Evolutionary conservation across 1,140 invertebrate species (phyloP).

Genomic region (Lepidurus packardi): DNA sequence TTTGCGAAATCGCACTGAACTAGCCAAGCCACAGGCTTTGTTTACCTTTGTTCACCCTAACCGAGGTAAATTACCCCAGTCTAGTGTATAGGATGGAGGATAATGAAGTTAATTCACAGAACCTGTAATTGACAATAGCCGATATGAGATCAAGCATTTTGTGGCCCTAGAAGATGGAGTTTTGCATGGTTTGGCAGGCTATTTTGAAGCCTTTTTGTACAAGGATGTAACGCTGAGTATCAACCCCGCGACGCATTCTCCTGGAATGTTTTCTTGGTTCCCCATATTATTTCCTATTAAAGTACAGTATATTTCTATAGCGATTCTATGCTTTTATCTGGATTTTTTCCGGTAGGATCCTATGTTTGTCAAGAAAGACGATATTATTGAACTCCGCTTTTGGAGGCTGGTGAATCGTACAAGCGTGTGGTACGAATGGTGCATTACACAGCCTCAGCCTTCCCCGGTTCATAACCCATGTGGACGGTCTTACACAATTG

Average conservation of each 20-base stretch:
- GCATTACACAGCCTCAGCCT: conserved; percentile 60
- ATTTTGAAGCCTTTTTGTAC: conserved; percentile 84
- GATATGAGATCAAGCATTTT: conserved; percentile 66
- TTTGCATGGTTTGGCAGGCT: conserved; percentile 89
- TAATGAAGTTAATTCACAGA: conserved; percentile 40
- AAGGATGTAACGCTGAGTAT: conserved; percentile 82
- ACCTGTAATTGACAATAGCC: conserved; percentile 51
- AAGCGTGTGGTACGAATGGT: conserved; percentile 97
- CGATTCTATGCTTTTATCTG: not conserved
- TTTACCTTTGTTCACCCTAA: conserved; percentile 90
- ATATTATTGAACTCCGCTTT: conserved; percentile 72
- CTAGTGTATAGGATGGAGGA: not conserved
- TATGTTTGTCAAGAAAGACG: conserved; percentile 61
- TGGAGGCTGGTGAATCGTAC: conserved; percentile 71
- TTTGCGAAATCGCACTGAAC: conserved; percentile 80
- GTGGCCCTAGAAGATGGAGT: conserved; percentile 63
- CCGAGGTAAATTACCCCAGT: conserved; percentile 45
- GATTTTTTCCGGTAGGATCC: conserved; percentile 57
- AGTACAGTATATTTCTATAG: conserved; percentile 45
- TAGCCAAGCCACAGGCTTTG: conserved; percentile 67
- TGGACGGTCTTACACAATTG: conserved; percentile 68
- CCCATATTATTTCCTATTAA: conserved; percentile 87
- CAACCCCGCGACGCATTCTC: conserved; percentile 76
- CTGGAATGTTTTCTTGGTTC: conserved; percentile 95
- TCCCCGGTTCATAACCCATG: conserved; percentile 70